Conservation (phyloP, 1,140 invertebrate genomes). For the Lepidurus packardi region DNA sequence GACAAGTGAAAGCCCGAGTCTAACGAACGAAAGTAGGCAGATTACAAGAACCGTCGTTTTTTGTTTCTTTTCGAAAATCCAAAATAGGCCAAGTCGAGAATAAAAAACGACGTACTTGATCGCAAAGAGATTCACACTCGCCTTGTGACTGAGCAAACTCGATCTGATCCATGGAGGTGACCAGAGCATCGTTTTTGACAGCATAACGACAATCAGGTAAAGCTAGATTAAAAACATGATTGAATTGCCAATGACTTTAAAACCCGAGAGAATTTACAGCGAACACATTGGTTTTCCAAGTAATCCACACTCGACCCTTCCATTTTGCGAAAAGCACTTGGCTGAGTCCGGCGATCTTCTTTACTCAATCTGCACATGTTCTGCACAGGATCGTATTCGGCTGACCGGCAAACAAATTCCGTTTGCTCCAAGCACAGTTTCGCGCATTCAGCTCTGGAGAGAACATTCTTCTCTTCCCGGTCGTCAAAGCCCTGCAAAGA, state of each 20-base stretch:
- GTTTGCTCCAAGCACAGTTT: conserved; percentile 48
- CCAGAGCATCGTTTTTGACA: conserved; percentile 43
- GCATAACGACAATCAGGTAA: conserved; percentile 49
- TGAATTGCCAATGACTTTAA: conserved; percentile 2
- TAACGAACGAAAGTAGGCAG: conserved; percentile 36
- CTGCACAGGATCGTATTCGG: conserved; percentile 46
- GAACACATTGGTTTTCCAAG: conserved; percentile 52
- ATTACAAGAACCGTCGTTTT: conserved; percentile 35
- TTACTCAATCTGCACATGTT: conserved; percentile 48
- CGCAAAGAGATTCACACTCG: conserved; percentile 49
- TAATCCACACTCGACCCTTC: conserved; percentile 48
- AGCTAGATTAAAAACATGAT: conserved; percentile 39
- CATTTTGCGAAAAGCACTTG: conserved; percentile 47
- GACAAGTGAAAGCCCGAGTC: conserved; percentile 44
- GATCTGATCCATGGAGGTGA: conserved; percentile 48
- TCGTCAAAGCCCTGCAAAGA: conserved; percentile 50
- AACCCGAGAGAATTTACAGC: conserved; percentile 36
- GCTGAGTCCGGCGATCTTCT: conserved; percentile 50
- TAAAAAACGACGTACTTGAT: conserved; percentile 42
- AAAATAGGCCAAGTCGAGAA: neutral
- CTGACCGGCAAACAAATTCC: conserved; percentile 49
- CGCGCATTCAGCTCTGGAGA: conserved; percentile 48
- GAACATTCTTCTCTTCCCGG: conserved; percentile 45
- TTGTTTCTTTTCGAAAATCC: neutral
- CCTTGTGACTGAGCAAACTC: conserved; percentile 47